Evolutionary conservation across 2,797 vertebrate species (phyloP), one percentile per base, ranked within the genome.

Genomic region (Moxostoma hubbsi): DNA sequence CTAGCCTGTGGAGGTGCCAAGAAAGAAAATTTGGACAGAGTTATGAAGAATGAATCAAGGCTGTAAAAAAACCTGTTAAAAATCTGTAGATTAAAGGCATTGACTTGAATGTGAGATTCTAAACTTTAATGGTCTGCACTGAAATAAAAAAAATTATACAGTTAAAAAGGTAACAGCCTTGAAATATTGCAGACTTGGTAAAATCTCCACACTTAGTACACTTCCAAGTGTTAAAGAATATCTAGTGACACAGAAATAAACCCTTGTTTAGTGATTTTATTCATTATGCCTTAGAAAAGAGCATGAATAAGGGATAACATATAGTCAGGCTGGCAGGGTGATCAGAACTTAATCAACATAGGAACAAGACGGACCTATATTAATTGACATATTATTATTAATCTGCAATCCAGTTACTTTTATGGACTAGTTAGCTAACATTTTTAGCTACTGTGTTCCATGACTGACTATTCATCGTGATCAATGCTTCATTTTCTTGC

Each of bases 41-140:
- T 83, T 84, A 84, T 69, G 79, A 83, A 59, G 73, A 71, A 71
- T 80, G 83, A 82, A 68, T 59, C 61, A 13, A 75, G 66, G 79
- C 82, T 59, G 70, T 64, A 79, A 68, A 77, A 77, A 67, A 43
- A 71, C 4, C 36, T 36, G 47, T 70, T 85, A 15, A 15, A 72
- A 80, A 80, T 77, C 74, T 70, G 54, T 49, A 62, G 67, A 81
- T 57, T 63, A 63, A 72, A 55, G 43, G 69, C 70, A 77, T 73
- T 70, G 59, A 62, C 67, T 63, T 70, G 51, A 81, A 53, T 49
- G 9, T 15, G 45, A 74, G 58, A 81, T 65, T 77, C 69, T 82
- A 77, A 65, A 84, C 18, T 76, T 79, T 74, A 53, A 79, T 79
- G 53, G 73, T 64, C 62, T 15, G 51, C 24, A 76, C 47, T 81